Evolutionary conservation across 2,113 vertebrate species (phyloP), one percentile per base, ranked within the genome.

Genomic region (Laterallus jamaicensis): DNA sequence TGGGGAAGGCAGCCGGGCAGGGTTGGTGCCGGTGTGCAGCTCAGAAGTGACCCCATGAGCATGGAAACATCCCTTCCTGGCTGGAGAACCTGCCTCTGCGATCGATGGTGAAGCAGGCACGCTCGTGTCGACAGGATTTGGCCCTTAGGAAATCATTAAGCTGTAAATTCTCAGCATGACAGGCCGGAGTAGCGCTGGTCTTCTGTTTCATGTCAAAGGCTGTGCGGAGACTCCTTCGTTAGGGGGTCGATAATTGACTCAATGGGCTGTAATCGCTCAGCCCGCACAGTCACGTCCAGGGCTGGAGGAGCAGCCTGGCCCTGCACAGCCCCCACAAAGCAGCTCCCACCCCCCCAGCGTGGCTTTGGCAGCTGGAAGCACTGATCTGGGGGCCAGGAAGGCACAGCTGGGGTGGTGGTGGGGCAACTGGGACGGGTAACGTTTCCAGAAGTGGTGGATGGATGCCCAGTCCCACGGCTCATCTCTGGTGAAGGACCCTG

Each of bases 1-100:
- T 8, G 0, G 1, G 1, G 9, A 22, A 25, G 68, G 6, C 1
- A 9, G 22, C 11, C 32, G 8, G 56, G 52, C 1, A 5, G 0
- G 2, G 66, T 3, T 18, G 70, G 83, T 52, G 74, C 83, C 44
- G 37, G 64, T 32, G 52, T 42, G 12, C 47, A 11, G 63, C 62
- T 37, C 40, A 6, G 73, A 22, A 16, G 54, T 17, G 15, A 49
- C 68, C 52, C n/a, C 58, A 10, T 0, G 17, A 24, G 63, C 71
- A 20, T 81, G 54, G 31, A 50, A 26, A 2, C 1, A 11, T 37
- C 60, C 64, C 68, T 26, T 50, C 55, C 50, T 42, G 5, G 6
- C 67, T 5, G 78, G 24, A 40, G 76, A 64, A 32, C 1, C 1
- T 26, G 42, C 6, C 19, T 20, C 28, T 47, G 44, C 5, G 82